Evolutionary conservation across 2,113 vertebrate species (phyloP).

Genomic region (Phainopepla nitens): DNA sequence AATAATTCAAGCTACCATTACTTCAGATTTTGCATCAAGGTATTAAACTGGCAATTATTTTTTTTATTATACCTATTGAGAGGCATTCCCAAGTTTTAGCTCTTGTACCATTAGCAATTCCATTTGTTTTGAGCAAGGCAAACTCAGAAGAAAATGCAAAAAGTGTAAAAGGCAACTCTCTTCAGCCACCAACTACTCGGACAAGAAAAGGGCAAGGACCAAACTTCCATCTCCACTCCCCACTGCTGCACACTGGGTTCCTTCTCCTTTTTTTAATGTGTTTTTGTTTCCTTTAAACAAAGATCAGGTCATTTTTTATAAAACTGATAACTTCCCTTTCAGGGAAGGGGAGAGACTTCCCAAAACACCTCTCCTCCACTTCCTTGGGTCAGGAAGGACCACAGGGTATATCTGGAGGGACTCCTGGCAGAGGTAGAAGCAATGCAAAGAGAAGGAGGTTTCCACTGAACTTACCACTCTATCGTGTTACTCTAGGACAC

Average conservation of each 20-base stretch:
- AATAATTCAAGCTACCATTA: not conserved
- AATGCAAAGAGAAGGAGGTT: slow-evolving; percentile 48
- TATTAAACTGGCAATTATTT: not conserved
- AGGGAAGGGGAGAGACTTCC: not conserved
- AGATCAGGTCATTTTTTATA: not conserved
- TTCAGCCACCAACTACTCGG: not conserved
- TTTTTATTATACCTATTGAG: not conserved
- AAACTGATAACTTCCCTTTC: not conserved
- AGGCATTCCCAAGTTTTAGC: slow-evolving; percentile 21
- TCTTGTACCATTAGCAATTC: slow-evolving; percentile 19
- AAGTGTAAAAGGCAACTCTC: slow-evolving; percentile 13
- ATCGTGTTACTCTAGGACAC: slow-evolving; percentile 56
- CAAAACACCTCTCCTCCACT: not conserved
- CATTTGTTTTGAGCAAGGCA: not conserved
- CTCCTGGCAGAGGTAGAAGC: slow-evolving; percentile 68
- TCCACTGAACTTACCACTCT: slow-evolving; percentile 55
- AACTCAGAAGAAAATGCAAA: slow-evolving; percentile 10
- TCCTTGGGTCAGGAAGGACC: not conserved
- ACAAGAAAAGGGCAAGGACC: not conserved
- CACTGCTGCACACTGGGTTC: not conserved
- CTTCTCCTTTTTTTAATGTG: not conserved
- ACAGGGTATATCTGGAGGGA: not conserved
- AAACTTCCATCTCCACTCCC: not conserved
- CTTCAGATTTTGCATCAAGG: not conserved
- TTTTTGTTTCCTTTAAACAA: not conserved